Conservation (phyloP, 2,888 invertebrate species). For the Limenitis camilla region DNA sequence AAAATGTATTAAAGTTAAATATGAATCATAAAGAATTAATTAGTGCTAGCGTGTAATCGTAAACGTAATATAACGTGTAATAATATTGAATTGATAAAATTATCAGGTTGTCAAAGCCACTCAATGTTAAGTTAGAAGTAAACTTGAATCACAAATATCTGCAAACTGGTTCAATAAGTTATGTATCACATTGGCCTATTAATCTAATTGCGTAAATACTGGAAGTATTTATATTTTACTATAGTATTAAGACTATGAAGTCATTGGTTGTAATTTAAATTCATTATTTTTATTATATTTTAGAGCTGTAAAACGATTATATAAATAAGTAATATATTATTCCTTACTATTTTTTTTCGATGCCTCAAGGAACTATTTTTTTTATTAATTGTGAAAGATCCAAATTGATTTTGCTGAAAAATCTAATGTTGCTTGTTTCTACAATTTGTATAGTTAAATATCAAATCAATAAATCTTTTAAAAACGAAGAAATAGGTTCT, state of each 20-base stretch:
- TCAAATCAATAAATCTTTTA: too few relatives aligned
- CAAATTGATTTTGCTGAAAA: too few relatives aligned
- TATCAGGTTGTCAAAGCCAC: not conserved
- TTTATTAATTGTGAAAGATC: too few relatives aligned
- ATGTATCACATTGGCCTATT: constrained; percentile 21
- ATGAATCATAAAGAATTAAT: not conserved
- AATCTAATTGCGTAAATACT: constrained; percentile 13
- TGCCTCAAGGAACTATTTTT: too few relatives aligned
- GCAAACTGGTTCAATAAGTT: constrained; percentile 19
- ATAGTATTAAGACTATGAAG: not conserved
- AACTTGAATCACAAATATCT: constrained; percentile 16
- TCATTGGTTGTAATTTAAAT: not conserved
- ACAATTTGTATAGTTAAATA: too few relatives aligned
- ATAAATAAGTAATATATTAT: too few relatives aligned
- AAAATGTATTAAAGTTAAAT: not conserved
- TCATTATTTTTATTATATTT: too few relatives aligned
- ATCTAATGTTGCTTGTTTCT: too few relatives aligned
- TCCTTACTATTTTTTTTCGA: too few relatives aligned
- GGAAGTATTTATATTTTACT: not conserved
- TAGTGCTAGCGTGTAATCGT: not conserved
- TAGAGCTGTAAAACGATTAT: too few relatives aligned
- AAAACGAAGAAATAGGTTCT: too few relatives aligned
- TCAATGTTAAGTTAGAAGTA: constrained; percentile 13
- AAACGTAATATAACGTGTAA: not conserved
- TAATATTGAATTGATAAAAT: not conserved